phyloP scores from a whole-genome alignment of 2,113 vertebrate species.

The Amblyornis subalaris region DNA sequence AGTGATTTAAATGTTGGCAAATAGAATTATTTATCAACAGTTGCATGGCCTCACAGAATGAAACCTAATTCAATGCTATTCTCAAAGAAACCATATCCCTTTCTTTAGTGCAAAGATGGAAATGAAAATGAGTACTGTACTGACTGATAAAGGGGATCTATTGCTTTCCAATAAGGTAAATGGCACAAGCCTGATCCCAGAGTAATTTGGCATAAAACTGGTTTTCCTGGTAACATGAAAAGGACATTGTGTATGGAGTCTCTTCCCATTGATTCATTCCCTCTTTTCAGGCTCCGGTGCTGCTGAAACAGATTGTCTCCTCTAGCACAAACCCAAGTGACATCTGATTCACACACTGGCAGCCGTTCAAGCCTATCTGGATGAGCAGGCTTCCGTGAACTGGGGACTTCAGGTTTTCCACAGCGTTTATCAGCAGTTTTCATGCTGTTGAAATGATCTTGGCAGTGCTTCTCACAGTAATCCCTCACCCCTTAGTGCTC shows the following conservation, averaged over 20 bases:
- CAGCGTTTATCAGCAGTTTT: constrained; percentile 59
- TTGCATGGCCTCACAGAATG: not conserved
- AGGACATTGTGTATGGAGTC: not conserved
- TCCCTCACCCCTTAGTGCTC: constrained; percentile 1
- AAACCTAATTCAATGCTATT: not conserved
- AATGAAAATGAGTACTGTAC: constrained; percentile 54
- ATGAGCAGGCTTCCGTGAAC: constrained; percentile 34
- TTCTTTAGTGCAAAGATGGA: constrained; percentile 33
- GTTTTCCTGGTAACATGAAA: constrained; percentile 34
- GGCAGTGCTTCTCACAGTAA: constrained; percentile 23
- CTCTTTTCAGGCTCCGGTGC: not conserved
- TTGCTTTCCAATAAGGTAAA: constrained; percentile 56
- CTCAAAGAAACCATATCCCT: not conserved
- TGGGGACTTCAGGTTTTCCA: constrained; percentile 10
- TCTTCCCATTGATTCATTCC: constrained; percentile 12
- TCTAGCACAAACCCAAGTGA: constrained; percentile 20
- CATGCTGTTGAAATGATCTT: constrained; percentile 58
- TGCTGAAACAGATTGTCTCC: constrained; percentile 53
- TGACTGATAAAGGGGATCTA: constrained; percentile 44
- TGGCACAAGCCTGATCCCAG: constrained; percentile 21
- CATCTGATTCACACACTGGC: constrained; percentile 60
- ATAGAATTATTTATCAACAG: constrained; percentile 33
- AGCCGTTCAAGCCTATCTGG: constrained; percentile 63
- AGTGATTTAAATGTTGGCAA: not conserved
- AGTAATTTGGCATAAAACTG: constrained; percentile 24